Evolutionary conservation across 2,888 invertebrate species (phyloP).

Genomic region (Cyclophora albipunctata): DNA sequence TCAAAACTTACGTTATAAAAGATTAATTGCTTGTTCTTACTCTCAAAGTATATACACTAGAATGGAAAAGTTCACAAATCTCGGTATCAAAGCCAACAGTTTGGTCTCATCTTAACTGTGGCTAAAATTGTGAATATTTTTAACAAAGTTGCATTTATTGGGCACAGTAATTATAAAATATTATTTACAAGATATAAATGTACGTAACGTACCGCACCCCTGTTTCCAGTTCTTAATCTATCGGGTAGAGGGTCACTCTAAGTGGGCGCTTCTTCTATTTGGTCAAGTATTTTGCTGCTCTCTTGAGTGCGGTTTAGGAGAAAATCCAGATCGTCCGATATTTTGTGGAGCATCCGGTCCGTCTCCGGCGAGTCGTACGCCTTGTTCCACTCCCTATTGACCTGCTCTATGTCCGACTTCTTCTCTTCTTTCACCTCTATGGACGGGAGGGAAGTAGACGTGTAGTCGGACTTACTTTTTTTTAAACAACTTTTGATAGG

Average conservation of each 20-base stretch:
- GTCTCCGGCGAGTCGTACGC: conserved; percentile 55
- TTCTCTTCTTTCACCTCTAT: conserved; percentile 43
- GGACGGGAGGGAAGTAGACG: conserved; percentile 56
- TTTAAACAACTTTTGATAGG: conserved; percentile 68
- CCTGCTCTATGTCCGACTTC: conserved; percentile 53
- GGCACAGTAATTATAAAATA: conserved; percentile 17
- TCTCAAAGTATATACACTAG: too few relatives aligned
- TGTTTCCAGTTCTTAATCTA: conserved; percentile 44
- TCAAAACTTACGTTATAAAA: too few relatives aligned
- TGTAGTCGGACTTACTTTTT: conserved; percentile 42
- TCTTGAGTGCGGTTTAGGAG: conserved; percentile 80
- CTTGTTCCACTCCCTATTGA: conserved; percentile 55
- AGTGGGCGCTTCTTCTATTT: conserved; percentile 60
- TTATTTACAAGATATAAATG: conserved; percentile 20
- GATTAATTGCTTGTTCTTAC: too few relatives aligned
- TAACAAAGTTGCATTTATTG: too few relatives aligned
- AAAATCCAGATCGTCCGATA: conserved; percentile 88
- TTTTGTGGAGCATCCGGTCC: conserved; percentile 84
- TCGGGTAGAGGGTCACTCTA: conserved; percentile 25
- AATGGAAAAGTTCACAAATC: not conserved
- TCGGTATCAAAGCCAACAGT: not conserved
- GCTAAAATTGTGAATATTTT: too few relatives aligned
- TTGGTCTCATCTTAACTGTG: not conserved
- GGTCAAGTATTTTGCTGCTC: conserved; percentile 37
- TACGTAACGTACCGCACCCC: conserved; percentile 42